Evolutionary conservation across 2,797 vertebrate genomes (phyloP).

Genomic region (Crypturellus tataupa): DNA sequence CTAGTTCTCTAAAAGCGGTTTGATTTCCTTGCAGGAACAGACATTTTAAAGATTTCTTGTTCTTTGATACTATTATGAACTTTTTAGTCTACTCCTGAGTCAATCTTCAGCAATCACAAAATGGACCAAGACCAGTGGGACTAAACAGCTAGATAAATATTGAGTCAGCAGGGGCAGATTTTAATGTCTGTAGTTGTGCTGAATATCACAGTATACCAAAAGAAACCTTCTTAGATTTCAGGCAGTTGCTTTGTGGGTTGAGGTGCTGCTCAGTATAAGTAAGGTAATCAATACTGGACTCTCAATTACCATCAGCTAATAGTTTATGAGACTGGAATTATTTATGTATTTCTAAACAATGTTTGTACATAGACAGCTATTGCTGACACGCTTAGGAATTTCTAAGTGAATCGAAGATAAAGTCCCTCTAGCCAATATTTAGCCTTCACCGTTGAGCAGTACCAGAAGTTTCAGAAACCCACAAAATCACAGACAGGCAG

Average conservation of each 20-base stretch:
- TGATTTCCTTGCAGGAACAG: constrained; percentile 63
- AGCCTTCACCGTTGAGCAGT: not conserved
- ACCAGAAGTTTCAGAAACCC: not conserved
- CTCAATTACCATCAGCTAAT: not conserved
- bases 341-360: constrained; percentile 17
- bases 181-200: not conserved
- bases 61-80: constrained; percentile 73
- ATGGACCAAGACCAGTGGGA: constrained; percentile 61
- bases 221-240: constrained; percentile 8
- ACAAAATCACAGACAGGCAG: not conserved
- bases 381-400: not conserved
- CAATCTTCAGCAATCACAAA: constrained; percentile 54
- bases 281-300: constrained; percentile 30
- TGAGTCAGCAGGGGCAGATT: constrained; percentile 5
- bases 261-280: not conserved
- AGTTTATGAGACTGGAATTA: constrained; percentile 22
- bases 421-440: not conserved
- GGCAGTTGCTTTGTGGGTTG: not conserved
- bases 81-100: constrained; percentile 56
- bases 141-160: constrained; percentile 57
- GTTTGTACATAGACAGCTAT: not conserved
- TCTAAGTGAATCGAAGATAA: not conserved
- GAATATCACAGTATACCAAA: not conserved
- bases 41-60: constrained; percentile 69
- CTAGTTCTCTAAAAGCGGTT: constrained; percentile 44